Evolutionary conservation across 2,797 vertebrate species (phyloP), one percentile per base, ranked within the genome.

Genomic region (Rhinichthys osculus): DNA sequence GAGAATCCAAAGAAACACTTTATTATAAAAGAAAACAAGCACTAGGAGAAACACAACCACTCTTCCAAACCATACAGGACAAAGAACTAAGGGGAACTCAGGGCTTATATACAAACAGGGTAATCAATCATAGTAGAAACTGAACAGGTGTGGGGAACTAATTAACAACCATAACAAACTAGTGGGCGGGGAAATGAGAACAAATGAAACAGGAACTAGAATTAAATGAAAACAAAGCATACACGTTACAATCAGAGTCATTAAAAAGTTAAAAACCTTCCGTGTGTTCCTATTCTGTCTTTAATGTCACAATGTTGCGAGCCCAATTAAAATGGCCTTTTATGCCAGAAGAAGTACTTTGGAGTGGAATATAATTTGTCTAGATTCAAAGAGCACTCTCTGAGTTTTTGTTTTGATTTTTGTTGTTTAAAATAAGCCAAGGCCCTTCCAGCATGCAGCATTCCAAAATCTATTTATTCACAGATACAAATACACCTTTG

Each of bases 401-500:
- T 27, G 59, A 13, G n/a, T 6, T 59, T 59, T 23, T 13, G 10
- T 42, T 38, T 54, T 17, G 1, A 5, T 66, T 11, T 17, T 21
- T 14, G 2, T 30, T 9, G 23, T 42, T 14, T 27, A 21, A 19
- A 38, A 35, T 35, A 73, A 27, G 11, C 7, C 50, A 40, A 82
- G 50, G 5, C 9, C 35, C 14, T 59, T 82, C 9, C 7, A 83
- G 14, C 40, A 64, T 64, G 19, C 27, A 47, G 13, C 14, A 23
- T 16, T 70, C n/a, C 1, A 11, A 21, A 44, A 82, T 54, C 16
- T 10, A 5, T 73, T 59, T 76, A 8, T 66, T 83, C 30, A 76
- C 70, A 38, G 50, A 40, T 13, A 76, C 57, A 66, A 67, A 77
- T 19, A 67, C 8, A 83, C 81, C 40, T 83, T 83, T 42, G 52